These are phyloP conservation scores for Invenusta paracnida DNA, from an alignment of 2,888 invertebrate genomes.

Conservation along the genomic window DNA sequence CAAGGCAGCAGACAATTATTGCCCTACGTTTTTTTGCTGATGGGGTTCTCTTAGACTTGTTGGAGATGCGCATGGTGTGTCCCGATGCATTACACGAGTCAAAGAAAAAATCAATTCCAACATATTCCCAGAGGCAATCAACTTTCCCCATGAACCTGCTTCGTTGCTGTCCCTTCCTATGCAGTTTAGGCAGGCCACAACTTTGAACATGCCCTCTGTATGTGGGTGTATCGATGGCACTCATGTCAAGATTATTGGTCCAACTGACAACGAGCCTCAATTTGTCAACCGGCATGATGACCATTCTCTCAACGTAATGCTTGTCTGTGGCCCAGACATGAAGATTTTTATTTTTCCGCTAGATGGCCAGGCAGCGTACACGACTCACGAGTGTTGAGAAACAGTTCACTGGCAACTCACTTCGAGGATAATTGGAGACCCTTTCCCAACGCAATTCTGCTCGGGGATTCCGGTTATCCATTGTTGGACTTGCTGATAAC, in stretches of 20 bases:
- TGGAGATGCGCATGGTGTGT: slow-evolving; percentile 6
- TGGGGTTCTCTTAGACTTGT: background rate
- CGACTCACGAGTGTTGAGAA: slow-evolving; percentile 4
- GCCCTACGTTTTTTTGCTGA: background rate
- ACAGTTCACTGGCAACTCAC: background rate
- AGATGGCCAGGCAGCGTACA: background rate
- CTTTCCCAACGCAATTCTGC: background rate
- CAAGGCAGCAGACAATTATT: background rate
- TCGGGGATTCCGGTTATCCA: slow-evolving; percentile 9
- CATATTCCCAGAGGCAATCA: background rate
- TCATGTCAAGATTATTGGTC: background rate
- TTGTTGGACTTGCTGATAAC: background rate
- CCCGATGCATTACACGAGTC: background rate
- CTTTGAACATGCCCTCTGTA: background rate
- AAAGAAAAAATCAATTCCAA: background rate
- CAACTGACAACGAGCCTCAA: background rate
- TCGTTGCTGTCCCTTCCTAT: background rate
- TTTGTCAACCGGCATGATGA: background rate
- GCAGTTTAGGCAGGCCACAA: background rate
- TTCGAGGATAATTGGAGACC: slow-evolving; percentile 2
- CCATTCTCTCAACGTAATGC: slow-evolving; percentile 18
- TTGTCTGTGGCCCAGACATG: background rate
- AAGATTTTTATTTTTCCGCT: background rate
- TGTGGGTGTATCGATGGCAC: slow-evolving; percentile 29
- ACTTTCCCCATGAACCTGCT: background rate